Conservation (phyloP, 2,797 vertebrate species). For the Chanos chanos region DNA sequence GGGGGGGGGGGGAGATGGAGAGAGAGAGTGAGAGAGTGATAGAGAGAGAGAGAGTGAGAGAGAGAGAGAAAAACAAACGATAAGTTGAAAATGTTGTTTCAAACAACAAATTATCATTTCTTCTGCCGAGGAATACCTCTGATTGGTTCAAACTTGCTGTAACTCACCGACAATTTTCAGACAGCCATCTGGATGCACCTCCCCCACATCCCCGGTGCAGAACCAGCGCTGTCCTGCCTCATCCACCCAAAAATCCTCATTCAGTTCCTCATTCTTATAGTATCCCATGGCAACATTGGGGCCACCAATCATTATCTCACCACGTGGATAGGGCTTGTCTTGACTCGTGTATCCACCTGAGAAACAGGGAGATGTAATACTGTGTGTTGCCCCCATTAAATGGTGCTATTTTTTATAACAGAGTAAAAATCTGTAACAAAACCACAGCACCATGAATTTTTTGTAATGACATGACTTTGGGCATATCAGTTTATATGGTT, state of each 20-base stretch:
- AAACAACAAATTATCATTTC: too few species aligned
- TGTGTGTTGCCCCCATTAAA: too few species aligned
- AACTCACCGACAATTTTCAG: conserved; percentile 76
- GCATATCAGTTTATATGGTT: background rate
- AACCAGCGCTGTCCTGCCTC: conserved; percentile 82
- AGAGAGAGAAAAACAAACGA: background rate
- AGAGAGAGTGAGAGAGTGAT: background rate
- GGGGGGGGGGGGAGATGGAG: background rate
- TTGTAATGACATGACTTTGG: background rate
- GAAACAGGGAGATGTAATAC: background rate
- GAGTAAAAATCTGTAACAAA: conserved; percentile 11
- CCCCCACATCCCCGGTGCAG: conserved; percentile 83
- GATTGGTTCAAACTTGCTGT: background rate
- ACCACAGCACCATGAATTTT: background rate
- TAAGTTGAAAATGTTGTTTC: too few species aligned
- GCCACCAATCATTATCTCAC: conserved; percentile 82
- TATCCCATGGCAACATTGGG: conserved; percentile 84
- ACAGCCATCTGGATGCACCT: conserved; percentile 82
- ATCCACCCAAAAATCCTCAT: conserved; percentile 78
- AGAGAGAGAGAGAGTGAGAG: background rate
- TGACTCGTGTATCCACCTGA: conserved; percentile 80
- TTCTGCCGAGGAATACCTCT: background rate
- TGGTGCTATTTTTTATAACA: too few species aligned
- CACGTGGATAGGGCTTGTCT: conserved; percentile 81
- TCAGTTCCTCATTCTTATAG: conserved; percentile 73